These are phyloP conservation scores for Toxotes lorentzi DNA, from an alignment of 2,797 vertebrate species.

Conservation along the genomic window DNA sequence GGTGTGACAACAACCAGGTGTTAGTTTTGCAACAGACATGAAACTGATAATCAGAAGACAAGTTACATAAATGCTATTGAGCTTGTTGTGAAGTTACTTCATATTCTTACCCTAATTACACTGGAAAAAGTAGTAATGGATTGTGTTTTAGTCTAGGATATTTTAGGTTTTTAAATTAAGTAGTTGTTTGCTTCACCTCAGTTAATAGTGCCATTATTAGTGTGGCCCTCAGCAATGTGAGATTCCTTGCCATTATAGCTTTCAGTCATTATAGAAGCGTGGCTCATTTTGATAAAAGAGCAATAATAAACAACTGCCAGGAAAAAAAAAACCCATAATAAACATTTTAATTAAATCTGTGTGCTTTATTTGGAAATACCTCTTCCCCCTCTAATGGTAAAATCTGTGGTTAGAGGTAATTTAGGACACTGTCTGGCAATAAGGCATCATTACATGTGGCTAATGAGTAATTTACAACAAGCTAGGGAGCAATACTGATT, in stretches of 20 bases:
- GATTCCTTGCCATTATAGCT: conserved; percentile 33
- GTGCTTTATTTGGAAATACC: conserved; percentile 72
- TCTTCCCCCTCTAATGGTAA: conserved; percentile 61
- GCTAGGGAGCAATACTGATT: conserved; percentile 80
- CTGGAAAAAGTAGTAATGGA: neutral
- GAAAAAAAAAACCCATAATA: conserved; percentile 57
- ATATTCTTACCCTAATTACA: neutral
- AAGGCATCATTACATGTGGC: conserved; percentile 80
- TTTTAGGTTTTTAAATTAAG: neutral
- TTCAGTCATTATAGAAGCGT: conserved; percentile 54
- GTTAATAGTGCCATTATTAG: conserved; percentile 36
- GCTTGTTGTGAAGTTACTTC: neutral
- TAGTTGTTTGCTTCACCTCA: neutral
- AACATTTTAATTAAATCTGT: conserved; percentile 76
- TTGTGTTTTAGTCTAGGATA: neutral
- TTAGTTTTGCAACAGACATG: neutral
- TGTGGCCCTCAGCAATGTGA: conserved; percentile 52
- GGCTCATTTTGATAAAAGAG: conserved; percentile 76
- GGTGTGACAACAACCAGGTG: neutral
- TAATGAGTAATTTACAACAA: conserved; percentile 84
- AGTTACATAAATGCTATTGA: neutral
- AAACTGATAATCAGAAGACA: neutral
- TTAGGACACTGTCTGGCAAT: conserved; percentile 79
- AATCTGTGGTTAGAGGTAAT: conserved; percentile 82
- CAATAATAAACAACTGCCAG: conserved; percentile 72